Conservation (phyloP, 2,113 vertebrate genomes). For the Mus pahari region DNA sequence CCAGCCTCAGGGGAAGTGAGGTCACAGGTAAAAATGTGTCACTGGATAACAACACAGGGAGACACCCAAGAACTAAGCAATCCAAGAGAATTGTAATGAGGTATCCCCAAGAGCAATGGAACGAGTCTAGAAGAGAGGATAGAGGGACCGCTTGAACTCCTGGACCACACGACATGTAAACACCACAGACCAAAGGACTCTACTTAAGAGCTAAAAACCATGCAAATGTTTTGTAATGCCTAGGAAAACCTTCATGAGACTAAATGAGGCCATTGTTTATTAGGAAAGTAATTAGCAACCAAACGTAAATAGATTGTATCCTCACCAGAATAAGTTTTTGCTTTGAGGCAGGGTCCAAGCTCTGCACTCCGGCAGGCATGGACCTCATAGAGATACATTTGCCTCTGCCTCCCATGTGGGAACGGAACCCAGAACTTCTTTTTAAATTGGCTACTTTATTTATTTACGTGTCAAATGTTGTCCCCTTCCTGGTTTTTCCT, state of each 20-base stretch:
- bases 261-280: neutral
- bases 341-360: neutral
- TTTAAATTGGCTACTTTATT: too few species aligned
- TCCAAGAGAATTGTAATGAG: neutral
- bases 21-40: neutral
- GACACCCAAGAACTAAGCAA: neutral
- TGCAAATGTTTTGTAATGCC: neutral
- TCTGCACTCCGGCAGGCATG: neutral
- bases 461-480: too few species aligned
- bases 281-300: neutral
- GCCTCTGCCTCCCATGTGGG: neutral
- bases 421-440: neutral
- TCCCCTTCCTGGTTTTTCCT: too few species aligned
- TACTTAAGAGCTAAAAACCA: neutral
- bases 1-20: neutral
- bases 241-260: neutral
- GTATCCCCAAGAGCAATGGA: neutral
- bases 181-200: neutral
- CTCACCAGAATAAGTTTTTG: neutral
- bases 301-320: neutral
- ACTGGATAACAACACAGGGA: neutral
- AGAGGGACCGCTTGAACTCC: neutral
- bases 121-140: neutral
- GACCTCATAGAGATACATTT: neutral
- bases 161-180: neutral